phyloP scores from a whole-genome alignment of 2,888 invertebrate species.

The Acrocyrtus sp. region DNA sequence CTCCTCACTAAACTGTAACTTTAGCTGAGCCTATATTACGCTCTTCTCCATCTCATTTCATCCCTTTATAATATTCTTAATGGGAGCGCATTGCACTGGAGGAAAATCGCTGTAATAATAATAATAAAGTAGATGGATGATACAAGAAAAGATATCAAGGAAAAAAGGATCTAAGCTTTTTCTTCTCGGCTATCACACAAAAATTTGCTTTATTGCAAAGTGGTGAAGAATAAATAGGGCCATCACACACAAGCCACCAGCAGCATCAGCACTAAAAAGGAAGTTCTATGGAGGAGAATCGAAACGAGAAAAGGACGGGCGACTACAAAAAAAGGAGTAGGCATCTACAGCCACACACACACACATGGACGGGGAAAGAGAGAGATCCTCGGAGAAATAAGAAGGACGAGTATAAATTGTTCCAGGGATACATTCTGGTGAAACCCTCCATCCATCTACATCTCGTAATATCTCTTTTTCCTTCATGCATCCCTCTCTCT shows the following conservation, averaged over 20 bases:
- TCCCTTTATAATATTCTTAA: neutral
- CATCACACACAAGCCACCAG: slow-evolving; percentile 9
- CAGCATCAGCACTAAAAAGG: slow-evolving; percentile 6
- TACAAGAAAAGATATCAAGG: neutral
- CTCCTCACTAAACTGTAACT: too few relatives aligned
- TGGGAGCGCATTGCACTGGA: neutral
- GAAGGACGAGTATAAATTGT: slow-evolving; percentile 55
- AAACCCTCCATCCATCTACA: slow-evolving; percentile 57
- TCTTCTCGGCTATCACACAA: neutral
- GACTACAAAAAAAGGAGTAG: slow-evolving; percentile 17
- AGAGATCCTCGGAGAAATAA: slow-evolving; percentile 14
- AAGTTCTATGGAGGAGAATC: slow-evolving; percentile 38
- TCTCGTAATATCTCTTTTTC: slow-evolving; percentile 46
- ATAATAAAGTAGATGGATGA: neutral
- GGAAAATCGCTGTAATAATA: neutral
- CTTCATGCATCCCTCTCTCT: too few relatives aligned
- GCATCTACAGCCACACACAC: too few relatives aligned
- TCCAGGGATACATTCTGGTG: slow-evolving; percentile 53
- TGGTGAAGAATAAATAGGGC: slow-evolving; percentile 38
- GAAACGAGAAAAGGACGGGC: slow-evolving; percentile 4
- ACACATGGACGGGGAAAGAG: slow-evolving; percentile 2
- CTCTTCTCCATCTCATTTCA: neutral
- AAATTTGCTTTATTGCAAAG: slow-evolving; percentile 24
- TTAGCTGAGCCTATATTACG: neutral
- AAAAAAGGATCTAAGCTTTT: neutral